These are phyloP conservation scores for Stenodema calcarata DNA, from an alignment of 2,888 invertebrate species.

Conservation along the genomic window DNA sequence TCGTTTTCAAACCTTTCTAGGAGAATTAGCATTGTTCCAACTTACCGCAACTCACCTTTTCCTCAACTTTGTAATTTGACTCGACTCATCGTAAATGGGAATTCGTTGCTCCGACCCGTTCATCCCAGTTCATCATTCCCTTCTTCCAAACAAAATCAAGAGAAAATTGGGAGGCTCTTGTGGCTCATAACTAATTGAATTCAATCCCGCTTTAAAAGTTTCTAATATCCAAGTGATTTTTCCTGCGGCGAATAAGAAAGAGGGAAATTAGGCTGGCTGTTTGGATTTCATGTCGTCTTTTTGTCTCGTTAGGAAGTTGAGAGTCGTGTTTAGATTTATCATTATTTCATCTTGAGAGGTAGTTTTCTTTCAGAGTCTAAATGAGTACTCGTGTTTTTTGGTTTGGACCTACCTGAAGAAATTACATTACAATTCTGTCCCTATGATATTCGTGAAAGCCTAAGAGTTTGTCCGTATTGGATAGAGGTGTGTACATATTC, in stretches of 20 bases:
- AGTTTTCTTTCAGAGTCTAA: too few species aligned
- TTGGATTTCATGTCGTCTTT: too few species aligned
- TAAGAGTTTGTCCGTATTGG: too few species aligned
- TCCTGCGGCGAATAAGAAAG: background rate
- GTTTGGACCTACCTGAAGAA: too few species aligned
- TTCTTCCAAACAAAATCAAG: background rate
- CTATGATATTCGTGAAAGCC: too few species aligned
- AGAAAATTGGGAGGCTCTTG: background rate
- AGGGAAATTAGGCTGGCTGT: background rate
- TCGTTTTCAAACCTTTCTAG: slow-evolving; percentile 19
- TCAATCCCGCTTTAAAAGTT: slow-evolving; percentile 22
- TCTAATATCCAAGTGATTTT: background rate
- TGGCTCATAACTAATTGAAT: slow-evolving; percentile 30
- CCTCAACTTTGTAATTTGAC: slow-evolving; percentile 43
- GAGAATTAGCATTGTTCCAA: slow-evolving; percentile 43
- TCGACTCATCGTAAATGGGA: slow-evolving; percentile 40
- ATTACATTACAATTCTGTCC: too few species aligned
- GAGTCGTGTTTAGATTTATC: too few species aligned
- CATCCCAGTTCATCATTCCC: background rate
- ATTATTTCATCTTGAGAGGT: too few species aligned
- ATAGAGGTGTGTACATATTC: too few species aligned
- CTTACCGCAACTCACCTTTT: slow-evolving; percentile 36
- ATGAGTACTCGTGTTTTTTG: too few species aligned
- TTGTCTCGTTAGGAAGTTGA: too few species aligned
- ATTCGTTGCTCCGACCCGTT: background rate